These are phyloP conservation scores for Drosophila malerkotliana DNA, from an alignment of 1,140 invertebrate species.

Conservation along the genomic window DNA sequence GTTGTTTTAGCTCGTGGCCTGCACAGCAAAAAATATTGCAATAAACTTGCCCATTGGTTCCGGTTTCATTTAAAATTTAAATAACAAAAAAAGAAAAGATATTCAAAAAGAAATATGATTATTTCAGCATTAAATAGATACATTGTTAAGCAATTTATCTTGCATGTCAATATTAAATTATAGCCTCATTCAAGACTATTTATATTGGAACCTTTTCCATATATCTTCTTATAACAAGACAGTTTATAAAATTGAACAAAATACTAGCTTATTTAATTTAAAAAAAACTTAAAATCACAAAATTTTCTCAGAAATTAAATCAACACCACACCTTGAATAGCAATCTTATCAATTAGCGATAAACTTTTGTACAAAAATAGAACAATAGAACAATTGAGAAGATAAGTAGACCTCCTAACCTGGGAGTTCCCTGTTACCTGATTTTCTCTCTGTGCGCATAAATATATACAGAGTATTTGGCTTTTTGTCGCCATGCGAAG, in stretches of 20 bases:
- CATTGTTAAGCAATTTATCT: background rate
- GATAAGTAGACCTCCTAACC: background rate
- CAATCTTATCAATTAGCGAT: background rate
- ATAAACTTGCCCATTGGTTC: background rate
- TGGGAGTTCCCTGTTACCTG: background rate
- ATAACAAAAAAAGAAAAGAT: background rate
- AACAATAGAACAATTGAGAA: too few species aligned
- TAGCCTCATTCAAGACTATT: background rate
- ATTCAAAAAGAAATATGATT: background rate
- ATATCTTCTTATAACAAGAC: background rate
- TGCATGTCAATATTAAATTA: background rate
- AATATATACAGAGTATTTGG: background rate
- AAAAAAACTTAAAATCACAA: background rate
- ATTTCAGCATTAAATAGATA: background rate
- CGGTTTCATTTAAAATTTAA: slow-evolving; percentile 2
- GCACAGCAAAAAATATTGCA: background rate
- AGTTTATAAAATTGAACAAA: background rate
- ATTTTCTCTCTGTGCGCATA: slow-evolving; percentile 9
- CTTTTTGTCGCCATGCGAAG: slow-evolving; percentile 41
- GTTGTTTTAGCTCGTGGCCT: slow-evolving; percentile 11
- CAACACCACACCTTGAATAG: background rate
- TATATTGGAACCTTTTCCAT: too few species aligned
- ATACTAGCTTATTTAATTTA: background rate
- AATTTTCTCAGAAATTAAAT: background rate
- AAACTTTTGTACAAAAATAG: background rate